A percentile compares a stretch with the other conserved stretches of the same genome.
Conservation (phyloP, 2,113 vertebrate species). For the Ceyx melanurus region DNA sequence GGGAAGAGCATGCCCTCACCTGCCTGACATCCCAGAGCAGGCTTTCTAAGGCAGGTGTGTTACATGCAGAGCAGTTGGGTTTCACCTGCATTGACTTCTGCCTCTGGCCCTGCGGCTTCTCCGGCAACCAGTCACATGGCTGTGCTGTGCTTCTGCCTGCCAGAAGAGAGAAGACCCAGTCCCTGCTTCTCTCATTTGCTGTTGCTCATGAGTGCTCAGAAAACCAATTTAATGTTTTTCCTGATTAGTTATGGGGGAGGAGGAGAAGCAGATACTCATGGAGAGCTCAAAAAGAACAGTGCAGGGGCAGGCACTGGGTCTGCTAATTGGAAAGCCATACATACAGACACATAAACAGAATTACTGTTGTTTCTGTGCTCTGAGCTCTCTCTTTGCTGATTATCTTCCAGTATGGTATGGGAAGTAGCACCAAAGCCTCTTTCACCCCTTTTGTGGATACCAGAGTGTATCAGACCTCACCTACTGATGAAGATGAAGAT, state of each 20-base stretch:
- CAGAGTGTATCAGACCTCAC: conserved; percentile 94
- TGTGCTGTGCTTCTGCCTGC: background rate
- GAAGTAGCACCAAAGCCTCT: conserved; percentile 93
- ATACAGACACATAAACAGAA: background rate
- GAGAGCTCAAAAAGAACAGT: background rate
- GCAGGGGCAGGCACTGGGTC: background rate
- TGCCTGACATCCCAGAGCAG: accelerated
- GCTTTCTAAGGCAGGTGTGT: background rate
- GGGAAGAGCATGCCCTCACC: background rate
- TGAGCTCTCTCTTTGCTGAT: conserved; percentile 18
- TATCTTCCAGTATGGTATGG: conserved; percentile 85
- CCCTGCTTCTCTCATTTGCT: background rate
- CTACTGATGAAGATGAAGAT: conserved; percentile 91
- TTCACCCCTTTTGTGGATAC: conserved; percentile 97
- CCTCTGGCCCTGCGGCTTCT: background rate
- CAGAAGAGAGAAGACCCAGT: background rate
- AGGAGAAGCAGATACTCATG: background rate
- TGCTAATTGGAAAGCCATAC: background rate
- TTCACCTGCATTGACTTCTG: background rate
- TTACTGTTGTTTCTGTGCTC: background rate
- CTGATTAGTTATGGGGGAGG: background rate
- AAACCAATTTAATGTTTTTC: background rate
- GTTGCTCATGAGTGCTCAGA: background rate
- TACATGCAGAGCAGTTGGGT: background rate
- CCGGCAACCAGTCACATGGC: background rate